These are phyloP conservation scores for Auanema sp. DNA, from an alignment of 2,888 invertebrate genomes.

Conservation along the genomic window DNA sequence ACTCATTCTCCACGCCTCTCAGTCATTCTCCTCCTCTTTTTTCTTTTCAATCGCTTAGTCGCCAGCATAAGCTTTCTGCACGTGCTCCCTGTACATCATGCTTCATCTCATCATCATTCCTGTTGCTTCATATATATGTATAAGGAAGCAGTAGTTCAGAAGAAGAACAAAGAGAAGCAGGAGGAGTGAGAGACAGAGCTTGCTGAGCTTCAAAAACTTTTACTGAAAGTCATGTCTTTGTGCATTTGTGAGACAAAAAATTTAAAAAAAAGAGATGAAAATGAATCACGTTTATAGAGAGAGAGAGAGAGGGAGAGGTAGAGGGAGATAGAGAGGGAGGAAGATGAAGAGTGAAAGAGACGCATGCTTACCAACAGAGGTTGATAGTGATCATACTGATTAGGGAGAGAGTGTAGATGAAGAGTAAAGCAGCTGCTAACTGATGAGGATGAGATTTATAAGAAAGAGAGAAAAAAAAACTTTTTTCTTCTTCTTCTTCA, in stretches of 20 bases:
- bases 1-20: too few relatives aligned
- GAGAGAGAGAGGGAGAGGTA: conserved; percentile 8
- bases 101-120: too few relatives aligned
- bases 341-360: neutral
- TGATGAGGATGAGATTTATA: too few relatives aligned
- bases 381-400: neutral
- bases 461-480: too few relatives aligned
- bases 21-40: too few relatives aligned
- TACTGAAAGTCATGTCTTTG: neutral
- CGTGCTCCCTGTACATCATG: too few relatives aligned
- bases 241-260: conserved; percentile 6
- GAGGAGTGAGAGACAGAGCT: neutral
- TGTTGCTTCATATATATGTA: too few relatives aligned
- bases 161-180: neutral
- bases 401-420: neutral
- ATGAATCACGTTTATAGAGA: neutral
- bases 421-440: too few relatives aligned
- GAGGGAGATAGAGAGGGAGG: neutral
- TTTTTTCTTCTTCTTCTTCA: too few relatives aligned
- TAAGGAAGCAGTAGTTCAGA: too few relatives aligned
- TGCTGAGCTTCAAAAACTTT: neutral
- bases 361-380: neutral
- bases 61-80: too few relatives aligned
- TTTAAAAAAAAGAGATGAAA: neutral
- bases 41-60: too few relatives aligned